These are phyloP conservation scores for Ectobius pallidus DNA, from an alignment of 2,888 invertebrate species.

Conservation along the genomic window DNA sequence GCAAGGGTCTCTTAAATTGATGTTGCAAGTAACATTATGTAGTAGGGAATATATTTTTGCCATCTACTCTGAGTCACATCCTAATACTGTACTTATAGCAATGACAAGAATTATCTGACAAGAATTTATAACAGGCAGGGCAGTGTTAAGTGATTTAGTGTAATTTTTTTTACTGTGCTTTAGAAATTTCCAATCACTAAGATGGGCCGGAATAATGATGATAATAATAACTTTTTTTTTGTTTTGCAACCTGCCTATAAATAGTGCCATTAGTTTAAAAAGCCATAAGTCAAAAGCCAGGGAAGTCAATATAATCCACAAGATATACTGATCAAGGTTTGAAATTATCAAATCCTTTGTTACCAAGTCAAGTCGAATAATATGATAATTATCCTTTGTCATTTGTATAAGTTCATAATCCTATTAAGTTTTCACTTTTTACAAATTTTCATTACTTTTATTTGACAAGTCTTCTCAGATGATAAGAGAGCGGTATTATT, in stretches of 20 bases:
- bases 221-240: no score
- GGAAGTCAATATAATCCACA: constrained; percentile 19
- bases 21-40: constrained; percentile 16
- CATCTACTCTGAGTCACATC: constrained; percentile 28
- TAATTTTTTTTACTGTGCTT: not conserved
- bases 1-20: constrained; percentile 25
- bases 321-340: constrained; percentile 33
- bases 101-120: constrained; percentile 24
- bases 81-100: constrained; percentile 28
- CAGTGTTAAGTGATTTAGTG: not conserved
- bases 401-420: not conserved
- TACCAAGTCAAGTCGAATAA: not conserved
- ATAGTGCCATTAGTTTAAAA: constrained; percentile 24
- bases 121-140: constrained; percentile 15
- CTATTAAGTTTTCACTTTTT: not conserved
- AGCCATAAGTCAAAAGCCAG: constrained; percentile 29
- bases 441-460: not conserved
- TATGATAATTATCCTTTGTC: constrained; percentile 9
- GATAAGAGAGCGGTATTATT: constrained; percentile 16
- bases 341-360: constrained; percentile 13
- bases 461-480: constrained; percentile 14
- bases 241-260: constrained; percentile 21
- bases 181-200: not conserved
- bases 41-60: constrained; percentile 18
- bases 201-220: no score